phyloP scores from a whole-genome alignment of 1,140 invertebrate species.

The Ephestia elutella region DNA sequence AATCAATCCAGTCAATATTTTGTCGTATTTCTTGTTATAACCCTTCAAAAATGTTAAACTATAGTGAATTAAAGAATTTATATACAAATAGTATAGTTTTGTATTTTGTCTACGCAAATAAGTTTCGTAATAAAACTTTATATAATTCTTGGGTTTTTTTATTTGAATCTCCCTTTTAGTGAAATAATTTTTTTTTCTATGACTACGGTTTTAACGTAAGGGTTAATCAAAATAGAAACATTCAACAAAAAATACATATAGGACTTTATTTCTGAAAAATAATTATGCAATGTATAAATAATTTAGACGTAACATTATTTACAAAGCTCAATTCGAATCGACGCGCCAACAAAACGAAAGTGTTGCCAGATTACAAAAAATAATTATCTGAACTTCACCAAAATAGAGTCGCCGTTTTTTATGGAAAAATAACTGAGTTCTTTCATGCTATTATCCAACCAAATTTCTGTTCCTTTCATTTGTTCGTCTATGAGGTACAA shows the following conservation, averaged over 20 bases:
- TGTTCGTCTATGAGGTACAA: conserved; percentile 73
- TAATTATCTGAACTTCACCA: conserved; percentile 79
- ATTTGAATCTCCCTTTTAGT: background rate
- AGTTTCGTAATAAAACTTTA: conserved; percentile 34
- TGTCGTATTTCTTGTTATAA: background rate
- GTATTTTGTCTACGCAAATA: conserved; percentile 55
- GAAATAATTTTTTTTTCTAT: no score
- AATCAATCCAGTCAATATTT: no score
- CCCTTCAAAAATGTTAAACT: background rate
- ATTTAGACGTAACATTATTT: conserved; percentile 48
- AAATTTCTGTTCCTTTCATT: conserved; percentile 79
- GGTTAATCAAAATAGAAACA: background rate
- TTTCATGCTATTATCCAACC: conserved; percentile 86
- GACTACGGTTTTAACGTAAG: no score
- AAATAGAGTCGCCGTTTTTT: conserved; percentile 86
- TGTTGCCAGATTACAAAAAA: conserved; percentile 30
- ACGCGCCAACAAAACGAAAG: conserved; percentile 34
- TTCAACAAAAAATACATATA: conserved; percentile 52
- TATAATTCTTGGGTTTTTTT: conserved; percentile 26
- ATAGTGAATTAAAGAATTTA: conserved; percentile 8
- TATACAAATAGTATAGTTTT: conserved; percentile 30
- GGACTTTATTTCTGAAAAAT: conserved; percentile 52
- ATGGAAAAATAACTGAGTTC: conserved; percentile 89
- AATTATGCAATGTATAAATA: conserved; percentile 60
- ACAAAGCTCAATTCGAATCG: conserved; percentile 49